These are phyloP conservation scores for Apodemia duryi DNA, from an alignment of 2,888 invertebrate species.

Conservation along the genomic window DNA sequence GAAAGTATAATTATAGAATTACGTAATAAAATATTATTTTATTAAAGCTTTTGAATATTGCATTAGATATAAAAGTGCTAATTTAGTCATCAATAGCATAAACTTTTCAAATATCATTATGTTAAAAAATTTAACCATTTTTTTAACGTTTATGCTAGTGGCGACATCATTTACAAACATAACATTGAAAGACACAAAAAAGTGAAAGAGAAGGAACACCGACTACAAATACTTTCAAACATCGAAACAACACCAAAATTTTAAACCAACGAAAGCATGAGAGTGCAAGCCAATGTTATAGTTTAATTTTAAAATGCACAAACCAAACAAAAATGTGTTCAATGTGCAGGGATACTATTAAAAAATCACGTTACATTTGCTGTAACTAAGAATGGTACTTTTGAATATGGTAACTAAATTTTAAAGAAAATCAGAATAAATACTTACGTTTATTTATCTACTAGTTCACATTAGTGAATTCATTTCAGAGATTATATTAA, in stretches of 20 bases:
- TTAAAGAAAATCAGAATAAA: neutral
- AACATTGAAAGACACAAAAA: slow-evolving; percentile 41
- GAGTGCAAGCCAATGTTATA: slow-evolving; percentile 71
- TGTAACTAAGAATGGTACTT: slow-evolving; percentile 32
- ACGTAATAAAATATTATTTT: too few relatives aligned
- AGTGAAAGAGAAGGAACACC: slow-evolving; percentile 78
- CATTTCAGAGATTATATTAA: too few relatives aligned
- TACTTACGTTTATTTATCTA: too few relatives aligned
- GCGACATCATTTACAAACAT: slow-evolving; percentile 26
- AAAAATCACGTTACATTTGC: slow-evolving; percentile 44
- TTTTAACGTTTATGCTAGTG: neutral
- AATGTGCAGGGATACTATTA: slow-evolving; percentile 63
- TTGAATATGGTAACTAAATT: neutral
- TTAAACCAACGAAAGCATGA: slow-evolving; percentile 56
- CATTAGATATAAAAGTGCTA: neutral
- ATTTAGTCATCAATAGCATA: neutral
- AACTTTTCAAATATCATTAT: neutral
- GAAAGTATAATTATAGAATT: neutral
- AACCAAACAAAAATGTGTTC: slow-evolving; percentile 40
- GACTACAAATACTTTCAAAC: slow-evolving; percentile 65
- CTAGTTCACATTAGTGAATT: too few relatives aligned
- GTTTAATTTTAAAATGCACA: slow-evolving; percentile 46
- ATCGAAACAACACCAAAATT: slow-evolving; percentile 47
- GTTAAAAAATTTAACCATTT: neutral
- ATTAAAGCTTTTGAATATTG: neutral